Evolutionary conservation across 2,113 vertebrate genomes (phyloP), one percentile per base, ranked within the genome.

Genomic region (Alligator mississippiensis): DNA sequence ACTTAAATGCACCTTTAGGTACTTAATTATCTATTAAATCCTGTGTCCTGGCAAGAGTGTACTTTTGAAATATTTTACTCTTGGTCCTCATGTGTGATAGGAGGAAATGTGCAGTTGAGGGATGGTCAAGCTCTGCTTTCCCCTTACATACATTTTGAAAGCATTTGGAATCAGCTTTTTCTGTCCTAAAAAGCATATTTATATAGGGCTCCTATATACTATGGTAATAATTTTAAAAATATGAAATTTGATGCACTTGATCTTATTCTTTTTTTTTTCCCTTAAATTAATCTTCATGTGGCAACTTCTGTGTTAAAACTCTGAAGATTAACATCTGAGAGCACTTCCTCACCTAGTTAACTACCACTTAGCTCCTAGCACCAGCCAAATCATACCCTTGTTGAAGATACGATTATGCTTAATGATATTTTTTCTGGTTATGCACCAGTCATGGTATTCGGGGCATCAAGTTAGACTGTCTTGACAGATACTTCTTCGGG

Each of bases 311-410:
- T 93, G 59, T 95, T 47, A 88, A 87, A 96, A 93, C 24, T 87
- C 74, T 15, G 79, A 77, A 95, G 82, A 92, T 94, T 94, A 93
- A 64, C 74, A 63, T 94, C 76, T 90, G 87, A 72, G 80, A 38
- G 59, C 62, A 88, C 93, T 92, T 90, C 95, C 90, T 96, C 96
- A 92, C 84, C 85, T 95, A 89, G 80, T 93, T 95, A 92, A 80
- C 93, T 93, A 70, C 59, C 87, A 94, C 93, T 96, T 94, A 94
- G 66, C 78, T 88, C 60, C 87, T 87, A 81, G 81, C n/a, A 88
- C 64, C 83, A 94, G 92, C 30, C 84, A 91, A 91, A 89, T 59
- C 47, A 64, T 22, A 66, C 77, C 66, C 62, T 86, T 94, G 89
- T 94, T 90, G 93, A 38, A 47, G 28, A 59, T 66, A 62, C 47